A percentile compares a stretch with the other conserved stretches of the same genome.
These are phyloP conservation scores for Passer domesticus DNA, from an alignment of 2,113 vertebrate species.

Conservation along the genomic window DNA sequence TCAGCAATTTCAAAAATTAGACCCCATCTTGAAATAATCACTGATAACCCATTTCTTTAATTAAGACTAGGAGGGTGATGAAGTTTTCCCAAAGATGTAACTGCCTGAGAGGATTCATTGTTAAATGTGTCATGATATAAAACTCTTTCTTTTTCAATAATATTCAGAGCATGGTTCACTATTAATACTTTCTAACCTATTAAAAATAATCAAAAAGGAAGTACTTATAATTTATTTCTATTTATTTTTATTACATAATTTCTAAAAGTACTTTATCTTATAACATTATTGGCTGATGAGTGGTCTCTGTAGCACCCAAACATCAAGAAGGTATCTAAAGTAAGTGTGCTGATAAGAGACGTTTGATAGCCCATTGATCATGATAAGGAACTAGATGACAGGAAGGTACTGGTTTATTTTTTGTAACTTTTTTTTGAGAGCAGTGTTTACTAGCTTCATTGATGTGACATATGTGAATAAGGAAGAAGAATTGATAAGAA, in stretches of 20 bases:
- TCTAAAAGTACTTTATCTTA: neutral
- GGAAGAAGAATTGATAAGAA: neutral
- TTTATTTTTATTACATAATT: neutral
- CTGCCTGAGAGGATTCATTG: neutral
- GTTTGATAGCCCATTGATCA: neutral
- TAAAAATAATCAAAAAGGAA: neutral
- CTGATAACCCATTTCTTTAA: neutral
- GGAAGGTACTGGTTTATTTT: neutral
- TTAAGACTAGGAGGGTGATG: neutral
- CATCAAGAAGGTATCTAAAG: neutral
- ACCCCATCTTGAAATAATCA: neutral
- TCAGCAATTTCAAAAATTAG: neutral
- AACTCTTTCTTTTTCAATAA: neutral
- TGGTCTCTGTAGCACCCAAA: neutral
- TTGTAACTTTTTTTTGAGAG: neutral
- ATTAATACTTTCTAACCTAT: neutral
- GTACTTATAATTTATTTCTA: neutral
- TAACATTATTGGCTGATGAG: neutral
- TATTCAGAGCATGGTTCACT: neutral
- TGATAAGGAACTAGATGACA: neutral
- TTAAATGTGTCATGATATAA: neutral
- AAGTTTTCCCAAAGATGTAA: neutral
- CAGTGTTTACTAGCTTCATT: neutral
- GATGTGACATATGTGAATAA: neutral
- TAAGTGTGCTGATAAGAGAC: neutral